phyloP scores from a whole-genome alignment of 2,113 vertebrate genomes.

The Barnardius zonarius region DNA sequence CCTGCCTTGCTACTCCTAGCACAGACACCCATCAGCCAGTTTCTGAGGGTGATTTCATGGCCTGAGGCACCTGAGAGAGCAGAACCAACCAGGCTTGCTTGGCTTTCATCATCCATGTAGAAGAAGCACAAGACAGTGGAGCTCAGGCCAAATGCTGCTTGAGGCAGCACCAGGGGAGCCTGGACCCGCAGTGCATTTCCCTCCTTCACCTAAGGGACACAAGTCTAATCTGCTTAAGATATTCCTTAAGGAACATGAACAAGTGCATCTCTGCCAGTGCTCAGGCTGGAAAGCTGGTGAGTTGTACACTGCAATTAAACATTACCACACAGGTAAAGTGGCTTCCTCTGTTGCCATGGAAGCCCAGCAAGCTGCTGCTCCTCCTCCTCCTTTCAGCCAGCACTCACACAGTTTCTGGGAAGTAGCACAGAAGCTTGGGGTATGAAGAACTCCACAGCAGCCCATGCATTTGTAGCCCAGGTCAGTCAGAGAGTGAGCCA shows the following conservation, averaged over 20 bases:
- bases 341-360: neutral
- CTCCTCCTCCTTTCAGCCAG: neutral
- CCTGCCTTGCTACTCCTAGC: neutral
- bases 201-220: neutral
- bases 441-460: neutral
- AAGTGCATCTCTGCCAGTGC: neutral
- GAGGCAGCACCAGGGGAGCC: neutral
- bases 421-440: neutral
- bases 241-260: neutral
- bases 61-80: neutral
- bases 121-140: neutral
- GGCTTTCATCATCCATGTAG: fast-evolving
- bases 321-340: neutral
- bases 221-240: neutral
- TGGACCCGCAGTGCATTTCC: neutral
- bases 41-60: neutral
- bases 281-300: neutral
- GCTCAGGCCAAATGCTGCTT: neutral
- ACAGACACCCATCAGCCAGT: neutral
- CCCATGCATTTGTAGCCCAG: neutral
- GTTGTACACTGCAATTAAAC: neutral
- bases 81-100: neutral
- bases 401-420: neutral
- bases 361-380: neutral
- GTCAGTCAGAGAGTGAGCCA: neutral